phyloP scores from a whole-genome alignment of 2,888 invertebrate genomes.

The Malachius bipustulatus region DNA sequence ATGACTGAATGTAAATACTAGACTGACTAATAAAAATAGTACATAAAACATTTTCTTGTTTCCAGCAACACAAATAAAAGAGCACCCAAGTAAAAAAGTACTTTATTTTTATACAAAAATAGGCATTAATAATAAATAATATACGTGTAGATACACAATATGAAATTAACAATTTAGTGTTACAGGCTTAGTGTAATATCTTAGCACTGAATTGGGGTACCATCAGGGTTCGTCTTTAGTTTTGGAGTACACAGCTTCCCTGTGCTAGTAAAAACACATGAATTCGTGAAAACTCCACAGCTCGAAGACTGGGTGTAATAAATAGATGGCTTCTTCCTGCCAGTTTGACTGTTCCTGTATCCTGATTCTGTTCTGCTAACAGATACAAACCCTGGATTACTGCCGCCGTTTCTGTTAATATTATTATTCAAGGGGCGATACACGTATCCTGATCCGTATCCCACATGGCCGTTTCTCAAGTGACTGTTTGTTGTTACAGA shows the following conservation, averaged over 20 bases:
- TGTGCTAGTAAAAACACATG: conserved; percentile 68
- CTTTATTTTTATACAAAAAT: too few species aligned
- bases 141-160: too few species aligned
- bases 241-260: conserved; percentile 75
- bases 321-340: conserved; percentile 63
- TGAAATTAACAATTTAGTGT: too few species aligned
- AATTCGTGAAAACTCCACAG: conserved; percentile 78
- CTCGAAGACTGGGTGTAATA: conserved; percentile 80
- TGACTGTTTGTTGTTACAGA: conserved; percentile 30
- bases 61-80: too few species aligned
- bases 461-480: conserved; percentile 28
- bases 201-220: conserved; percentile 52
- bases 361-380: conserved; percentile 72
- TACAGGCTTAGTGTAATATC: conserved; percentile 15
- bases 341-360: conserved; percentile 42
- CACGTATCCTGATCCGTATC: conserved; percentile 31
- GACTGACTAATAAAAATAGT: too few species aligned
- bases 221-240: conserved; percentile 64
- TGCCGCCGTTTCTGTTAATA: conserved; percentile 33
- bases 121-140: too few species aligned
- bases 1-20: too few species aligned
- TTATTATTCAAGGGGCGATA: conserved; percentile 31
- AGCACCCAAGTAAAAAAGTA: too few species aligned
- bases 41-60: too few species aligned
- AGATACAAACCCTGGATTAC: conserved; percentile 60